phyloP scores from a whole-genome alignment of 2,113 vertebrate species.

The Ictidomys tridecemlineatus region DNA sequence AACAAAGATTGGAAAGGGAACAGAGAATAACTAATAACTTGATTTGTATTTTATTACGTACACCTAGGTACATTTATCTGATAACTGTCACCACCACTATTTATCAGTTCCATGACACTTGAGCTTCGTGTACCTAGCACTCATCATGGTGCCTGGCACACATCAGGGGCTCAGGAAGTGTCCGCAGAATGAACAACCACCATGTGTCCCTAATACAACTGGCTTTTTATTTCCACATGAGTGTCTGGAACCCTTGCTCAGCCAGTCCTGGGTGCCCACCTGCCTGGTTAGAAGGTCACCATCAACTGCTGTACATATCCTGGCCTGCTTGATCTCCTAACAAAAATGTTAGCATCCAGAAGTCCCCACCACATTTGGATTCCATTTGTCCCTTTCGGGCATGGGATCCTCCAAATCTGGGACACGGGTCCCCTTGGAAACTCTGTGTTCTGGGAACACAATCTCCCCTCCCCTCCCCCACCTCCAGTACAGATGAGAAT shows the following conservation, averaged over 20 bases:
- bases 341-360: neutral
- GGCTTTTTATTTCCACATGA: neutral
- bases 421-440: neutral
- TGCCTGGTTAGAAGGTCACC: neutral
- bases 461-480: neutral
- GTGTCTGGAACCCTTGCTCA: neutral
- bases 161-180: neutral
- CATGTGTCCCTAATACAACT: neutral
- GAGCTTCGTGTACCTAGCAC: neutral
- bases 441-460: neutral
- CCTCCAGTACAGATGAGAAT: neutral
- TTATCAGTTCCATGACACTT: neutral
- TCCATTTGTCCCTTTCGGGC: neutral
- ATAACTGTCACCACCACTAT: neutral
- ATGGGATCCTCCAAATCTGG: neutral
- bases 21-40: neutral
- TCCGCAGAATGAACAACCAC: neutral
- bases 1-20: neutral
- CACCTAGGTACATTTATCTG: neutral
- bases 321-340: neutral
- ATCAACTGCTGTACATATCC: fast-evolving
- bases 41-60: neutral
- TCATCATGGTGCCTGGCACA: neutral
- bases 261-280: neutral
- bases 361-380: neutral